A percentile compares a stretch with the other conserved stretches of the same genome.
These are phyloP conservation scores for Euwallacea similis DNA, from an alignment of 1,140 invertebrate species.

Conservation along the genomic window DNA sequence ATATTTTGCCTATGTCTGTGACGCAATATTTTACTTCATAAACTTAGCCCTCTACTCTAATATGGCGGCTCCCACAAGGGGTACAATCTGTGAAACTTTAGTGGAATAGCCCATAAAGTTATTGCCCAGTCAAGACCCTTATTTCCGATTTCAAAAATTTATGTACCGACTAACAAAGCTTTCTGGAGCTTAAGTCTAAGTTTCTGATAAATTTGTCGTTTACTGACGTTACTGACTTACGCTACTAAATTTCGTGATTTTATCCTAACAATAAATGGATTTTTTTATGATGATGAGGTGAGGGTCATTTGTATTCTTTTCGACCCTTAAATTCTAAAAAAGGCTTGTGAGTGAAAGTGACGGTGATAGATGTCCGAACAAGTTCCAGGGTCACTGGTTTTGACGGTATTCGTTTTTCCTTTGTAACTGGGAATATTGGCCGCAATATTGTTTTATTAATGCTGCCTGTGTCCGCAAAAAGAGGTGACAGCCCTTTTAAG, in stretches of 20 bases:
- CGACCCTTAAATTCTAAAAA: neutral
- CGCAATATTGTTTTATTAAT: neutral
- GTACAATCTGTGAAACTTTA: too few relatives aligned
- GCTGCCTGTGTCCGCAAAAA: too few relatives aligned
- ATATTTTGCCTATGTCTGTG: too few relatives aligned
- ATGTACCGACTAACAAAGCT: neutral
- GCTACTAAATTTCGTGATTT: neutral
- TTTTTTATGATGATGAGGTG: neutral
- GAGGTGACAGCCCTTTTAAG: too few relatives aligned
- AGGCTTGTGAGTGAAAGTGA: slow-evolving; percentile 5
- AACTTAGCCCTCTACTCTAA: too few relatives aligned
- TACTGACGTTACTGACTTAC: neutral
- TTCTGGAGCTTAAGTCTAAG: neutral
- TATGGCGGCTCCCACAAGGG: too few relatives aligned
- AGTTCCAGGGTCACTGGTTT: neutral
- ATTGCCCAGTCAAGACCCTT: neutral
- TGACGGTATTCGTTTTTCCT: slow-evolving; percentile 13
- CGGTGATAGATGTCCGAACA: slow-evolving; percentile 14
- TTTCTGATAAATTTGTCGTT: neutral
- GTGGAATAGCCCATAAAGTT: neutral
- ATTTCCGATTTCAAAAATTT: neutral
- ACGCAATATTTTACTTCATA: too few relatives aligned
- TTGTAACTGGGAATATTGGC: slow-evolving; percentile 1
- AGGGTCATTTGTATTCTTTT: neutral
- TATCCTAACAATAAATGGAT: neutral